Conservation (phyloP, 2,113 vertebrate genomes). For the Carettochelys insculpta region DNA sequence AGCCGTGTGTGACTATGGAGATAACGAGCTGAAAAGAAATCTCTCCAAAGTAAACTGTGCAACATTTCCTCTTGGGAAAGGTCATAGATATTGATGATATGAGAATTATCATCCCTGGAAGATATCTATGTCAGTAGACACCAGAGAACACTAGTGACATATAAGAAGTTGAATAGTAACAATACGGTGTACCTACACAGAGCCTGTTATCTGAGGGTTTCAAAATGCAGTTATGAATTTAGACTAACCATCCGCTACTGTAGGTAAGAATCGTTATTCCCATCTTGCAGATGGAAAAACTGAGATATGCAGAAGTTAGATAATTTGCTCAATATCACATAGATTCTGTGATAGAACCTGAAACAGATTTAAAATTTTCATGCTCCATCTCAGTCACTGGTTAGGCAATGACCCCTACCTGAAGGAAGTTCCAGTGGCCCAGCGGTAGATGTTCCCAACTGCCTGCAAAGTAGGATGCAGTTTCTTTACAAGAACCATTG, state of each 20-base stretch:
- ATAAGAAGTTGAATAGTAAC: neutral
- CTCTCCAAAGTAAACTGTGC: constrained; percentile 5
- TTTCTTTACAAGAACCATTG: neutral
- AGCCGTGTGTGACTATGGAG: constrained; percentile 18
- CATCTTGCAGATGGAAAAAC: neutral
- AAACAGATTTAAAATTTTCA: neutral
- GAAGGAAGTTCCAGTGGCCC: neutral
- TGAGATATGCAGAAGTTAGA: neutral
- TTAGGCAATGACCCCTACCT: neutral
- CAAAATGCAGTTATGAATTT: constrained; percentile 9
- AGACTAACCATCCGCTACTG: neutral
- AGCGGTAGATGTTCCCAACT: neutral
- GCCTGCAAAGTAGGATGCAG: neutral
- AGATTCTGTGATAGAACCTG: neutral
- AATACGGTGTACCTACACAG: rapidly evolving
- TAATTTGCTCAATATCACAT: neutral
- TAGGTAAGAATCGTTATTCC: neutral
- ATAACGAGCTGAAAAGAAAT: constrained; percentile 25
- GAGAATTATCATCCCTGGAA: constrained; percentile 20
- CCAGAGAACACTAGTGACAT: neutral
- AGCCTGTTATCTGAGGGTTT: neutral
- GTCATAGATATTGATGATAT: constrained; percentile 24
- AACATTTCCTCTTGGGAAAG: constrained; percentile 29
- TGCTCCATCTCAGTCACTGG: neutral
- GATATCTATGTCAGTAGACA: neutral